Evolutionary conservation across 1,140 invertebrate species (phyloP), one percentile per base, ranked within the genome.

Genomic region (Drosophila rufa): DNA sequence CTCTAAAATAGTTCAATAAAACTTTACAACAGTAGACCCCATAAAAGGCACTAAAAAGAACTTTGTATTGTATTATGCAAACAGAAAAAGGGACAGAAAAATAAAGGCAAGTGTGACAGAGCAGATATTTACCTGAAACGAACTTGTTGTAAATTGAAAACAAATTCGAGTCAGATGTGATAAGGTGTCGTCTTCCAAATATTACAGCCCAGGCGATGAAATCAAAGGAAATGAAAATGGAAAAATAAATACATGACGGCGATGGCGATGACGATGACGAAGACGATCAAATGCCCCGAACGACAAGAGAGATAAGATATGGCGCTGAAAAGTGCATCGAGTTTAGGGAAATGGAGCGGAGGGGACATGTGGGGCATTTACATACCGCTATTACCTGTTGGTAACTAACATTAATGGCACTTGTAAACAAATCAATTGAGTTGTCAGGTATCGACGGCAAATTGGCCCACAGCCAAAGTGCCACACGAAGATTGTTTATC

Each of bases 121-220:
- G 67, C 62, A 56, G 53, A 76, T 80, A 90, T 89, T 89, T 68
- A 89, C 84, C 78, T 85, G 53, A 90, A 82, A 82, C 70, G 71
- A 91, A 85, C 77, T 90, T 86, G 82, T 91, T 91, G 86, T 91
- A 91, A 91, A 91, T 91, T 91, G 82, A 86, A 91, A 91, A 86
- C 87, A 91, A 91, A 91, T 91, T 91, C 86, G 80, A 86, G 82
- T 65, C 82, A 51, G 45, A 59, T 64, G 71, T 53, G 86, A 91
- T 82, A 82, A 80, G 65, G 25, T 11, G 55, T 46, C 27, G 19
- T 33, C 48, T 50, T 50, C 15, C 15, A 50, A 69, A 33, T 59
- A 53, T 48, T 40, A 68, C 30, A 15, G 40, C n/a, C 22, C 46
- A 36, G 53, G 69, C 80, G 76, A 83, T 76, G 71, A 89, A 89